These are phyloP conservation scores for Cephus pulcher DNA, from an alignment of 2,888 invertebrate genomes.

Conservation along the genomic window DNA sequence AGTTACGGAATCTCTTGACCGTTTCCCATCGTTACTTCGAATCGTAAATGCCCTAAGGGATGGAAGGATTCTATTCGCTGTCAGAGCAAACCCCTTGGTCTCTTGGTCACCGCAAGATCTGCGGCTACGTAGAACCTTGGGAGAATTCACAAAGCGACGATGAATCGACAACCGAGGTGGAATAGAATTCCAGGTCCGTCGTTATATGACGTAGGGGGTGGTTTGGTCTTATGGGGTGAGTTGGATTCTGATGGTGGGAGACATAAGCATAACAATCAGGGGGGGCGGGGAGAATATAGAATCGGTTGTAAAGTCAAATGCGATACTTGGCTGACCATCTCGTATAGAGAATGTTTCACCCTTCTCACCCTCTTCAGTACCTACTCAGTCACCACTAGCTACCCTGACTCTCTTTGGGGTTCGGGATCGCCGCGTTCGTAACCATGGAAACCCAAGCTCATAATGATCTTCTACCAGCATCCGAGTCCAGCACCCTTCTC, in stretches of 20 bases:
- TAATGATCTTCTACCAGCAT: constrained; percentile 62
- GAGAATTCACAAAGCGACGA: constrained; percentile 7
- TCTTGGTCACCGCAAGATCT: not conserved
- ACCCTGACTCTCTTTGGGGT: constrained; percentile 18
- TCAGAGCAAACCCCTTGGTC: not conserved
- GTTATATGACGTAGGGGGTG: not conserved
- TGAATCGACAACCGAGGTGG: constrained; percentile 7
- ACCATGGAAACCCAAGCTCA: constrained; percentile 63
- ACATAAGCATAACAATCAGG: constrained; percentile 54
- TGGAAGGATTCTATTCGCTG: not conserved
- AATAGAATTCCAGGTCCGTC: not conserved
- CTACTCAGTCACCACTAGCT: constrained; percentile 11
- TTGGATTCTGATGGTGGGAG: constrained; percentile 8
- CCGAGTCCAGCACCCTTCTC: constrained; percentile 58
- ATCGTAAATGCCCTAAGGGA: not conserved
- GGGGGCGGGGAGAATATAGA: constrained; percentile 29
- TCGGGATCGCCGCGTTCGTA: constrained; percentile 45
- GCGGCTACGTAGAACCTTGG: not conserved
- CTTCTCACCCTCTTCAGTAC: constrained; percentile 9
- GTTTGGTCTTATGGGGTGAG: not conserved
- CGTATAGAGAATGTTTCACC: constrained; percentile 32
- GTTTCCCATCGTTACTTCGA: not conserved
- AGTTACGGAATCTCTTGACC: not conserved
- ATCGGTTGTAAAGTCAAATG: constrained; percentile 63
- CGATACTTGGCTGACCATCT: constrained; percentile 61